phyloP scores from a whole-genome alignment of 1,140 invertebrate genomes.

The Lepidurus packardi region DNA sequence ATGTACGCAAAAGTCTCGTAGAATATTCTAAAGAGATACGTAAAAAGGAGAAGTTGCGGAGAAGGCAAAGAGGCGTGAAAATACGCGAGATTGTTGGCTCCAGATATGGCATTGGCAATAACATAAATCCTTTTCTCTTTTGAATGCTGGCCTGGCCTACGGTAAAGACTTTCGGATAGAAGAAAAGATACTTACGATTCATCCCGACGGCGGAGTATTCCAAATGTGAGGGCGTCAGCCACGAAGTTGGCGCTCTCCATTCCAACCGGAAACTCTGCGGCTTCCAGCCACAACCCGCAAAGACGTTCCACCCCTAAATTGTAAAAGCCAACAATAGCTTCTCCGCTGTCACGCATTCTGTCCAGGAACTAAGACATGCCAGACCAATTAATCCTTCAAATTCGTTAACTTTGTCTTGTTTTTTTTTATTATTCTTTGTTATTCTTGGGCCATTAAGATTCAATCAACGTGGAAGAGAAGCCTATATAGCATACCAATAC shows the following conservation, averaged over 20 bases:
- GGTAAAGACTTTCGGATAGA: background rate
- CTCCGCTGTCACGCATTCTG: constrained; percentile 19
- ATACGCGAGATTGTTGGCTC: background rate
- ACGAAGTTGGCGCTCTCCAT: constrained; percentile 9
- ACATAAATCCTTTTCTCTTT: background rate
- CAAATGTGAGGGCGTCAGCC: constrained; percentile 26
- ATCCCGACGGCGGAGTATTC: constrained; percentile 29
- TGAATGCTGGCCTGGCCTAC: background rate
- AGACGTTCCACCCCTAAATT: constrained; percentile 29
- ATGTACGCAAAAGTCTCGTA: constrained; percentile 26
- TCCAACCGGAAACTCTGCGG: background rate
- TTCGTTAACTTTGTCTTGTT: background rate
- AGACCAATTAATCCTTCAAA: background rate
- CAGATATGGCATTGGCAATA: background rate
- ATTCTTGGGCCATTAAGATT: too few species aligned
- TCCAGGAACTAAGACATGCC: background rate
- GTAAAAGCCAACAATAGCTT: constrained; percentile 29
- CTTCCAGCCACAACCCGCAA: constrained; percentile 19
- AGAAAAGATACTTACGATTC: constrained; percentile 28
- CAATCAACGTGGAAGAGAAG: too few species aligned
- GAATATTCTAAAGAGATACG: constrained; percentile 26
- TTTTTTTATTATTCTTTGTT: too few species aligned
- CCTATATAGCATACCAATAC: too few species aligned
- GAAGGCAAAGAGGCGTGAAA: constrained; percentile 10
- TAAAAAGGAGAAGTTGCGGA: background rate